phyloP scores from a whole-genome alignment of 2,888 invertebrate species.

The Meandrusa payeni region DNA sequence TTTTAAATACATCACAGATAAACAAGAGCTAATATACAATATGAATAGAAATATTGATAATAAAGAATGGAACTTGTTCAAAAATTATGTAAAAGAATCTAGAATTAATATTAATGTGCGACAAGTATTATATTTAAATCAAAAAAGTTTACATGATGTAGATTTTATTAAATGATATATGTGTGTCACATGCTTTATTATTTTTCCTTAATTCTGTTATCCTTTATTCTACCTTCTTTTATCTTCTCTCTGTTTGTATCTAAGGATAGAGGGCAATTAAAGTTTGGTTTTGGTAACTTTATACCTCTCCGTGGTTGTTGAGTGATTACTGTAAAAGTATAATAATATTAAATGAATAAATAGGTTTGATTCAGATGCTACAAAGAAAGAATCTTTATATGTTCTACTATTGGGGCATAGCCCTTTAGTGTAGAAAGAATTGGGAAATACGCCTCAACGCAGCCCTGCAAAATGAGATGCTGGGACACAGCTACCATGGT shows the following conservation, averaged over 20 bases:
- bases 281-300: constrained; percentile 9
- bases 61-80: constrained; percentile 76
- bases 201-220: constrained; percentile 15
- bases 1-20: constrained; percentile 46
- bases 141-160: constrained; percentile 56
- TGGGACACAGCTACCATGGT: too few relatives aligned
- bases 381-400: too few relatives aligned
- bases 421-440: too few relatives aligned
- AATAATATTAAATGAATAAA: too few relatives aligned
- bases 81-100: constrained; percentile 83
- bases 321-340: constrained; percentile 55
- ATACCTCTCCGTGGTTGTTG: constrained; percentile 43
- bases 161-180: constrained; percentile 34
- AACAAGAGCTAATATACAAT: constrained; percentile 33
- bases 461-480: too few relatives aligned
- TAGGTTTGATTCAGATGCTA: too few relatives aligned
- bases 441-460: too few relatives aligned
- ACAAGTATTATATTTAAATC: constrained; percentile 88
- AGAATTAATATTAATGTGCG: constrained; percentile 97
- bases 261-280: too few relatives aligned
- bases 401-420: too few relatives aligned
- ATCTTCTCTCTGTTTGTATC: too few relatives aligned
- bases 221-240: not conserved
- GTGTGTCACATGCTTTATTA: constrained; percentile 32
- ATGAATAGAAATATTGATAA: constrained; percentile 45